These are phyloP conservation scores for Heliconius eleuchia DNA, from an alignment of 1,140 invertebrate species.

Conservation along the genomic window DNA sequence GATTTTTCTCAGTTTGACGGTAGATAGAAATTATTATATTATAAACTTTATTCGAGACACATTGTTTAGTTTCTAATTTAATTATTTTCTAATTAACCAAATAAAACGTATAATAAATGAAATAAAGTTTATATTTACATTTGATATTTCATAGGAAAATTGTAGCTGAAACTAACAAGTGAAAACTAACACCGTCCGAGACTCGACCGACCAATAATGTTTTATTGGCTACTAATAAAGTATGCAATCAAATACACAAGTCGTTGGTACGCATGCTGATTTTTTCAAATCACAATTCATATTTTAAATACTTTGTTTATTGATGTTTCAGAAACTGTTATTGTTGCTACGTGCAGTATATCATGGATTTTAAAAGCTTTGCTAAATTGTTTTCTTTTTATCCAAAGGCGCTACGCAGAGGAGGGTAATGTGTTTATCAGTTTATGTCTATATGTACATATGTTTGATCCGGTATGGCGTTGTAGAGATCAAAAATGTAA, in stretches of 20 bases:
- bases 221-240: constrained; percentile 30
- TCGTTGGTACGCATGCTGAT: constrained; percentile 4
- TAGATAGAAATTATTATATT: not conserved
- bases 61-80: not conserved
- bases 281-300: constrained; percentile 22
- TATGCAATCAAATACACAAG: constrained; percentile 25
- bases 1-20: not conserved
- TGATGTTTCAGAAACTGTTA: not conserved
- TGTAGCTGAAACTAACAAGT: constrained; percentile 25
- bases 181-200: constrained; percentile 28
- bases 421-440: no score
- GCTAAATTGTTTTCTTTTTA: not conserved
- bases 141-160: constrained; percentile 22
- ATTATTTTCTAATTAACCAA: not conserved
- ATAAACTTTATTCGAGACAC: not conserved
- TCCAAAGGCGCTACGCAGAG: no score
- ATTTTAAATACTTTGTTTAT: constrained; percentile 2
- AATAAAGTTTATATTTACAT: not conserved
- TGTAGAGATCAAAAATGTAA: no score
- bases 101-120: not conserved
- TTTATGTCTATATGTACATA: no score
- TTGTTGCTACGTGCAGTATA: constrained; percentile 7
- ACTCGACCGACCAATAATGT: constrained; percentile 29
- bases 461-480: no score
- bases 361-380: not conserved